Base-by-base conservation (phyloP, 2,797 vertebrate genomes). In the Polyboroides typus region DNA sequence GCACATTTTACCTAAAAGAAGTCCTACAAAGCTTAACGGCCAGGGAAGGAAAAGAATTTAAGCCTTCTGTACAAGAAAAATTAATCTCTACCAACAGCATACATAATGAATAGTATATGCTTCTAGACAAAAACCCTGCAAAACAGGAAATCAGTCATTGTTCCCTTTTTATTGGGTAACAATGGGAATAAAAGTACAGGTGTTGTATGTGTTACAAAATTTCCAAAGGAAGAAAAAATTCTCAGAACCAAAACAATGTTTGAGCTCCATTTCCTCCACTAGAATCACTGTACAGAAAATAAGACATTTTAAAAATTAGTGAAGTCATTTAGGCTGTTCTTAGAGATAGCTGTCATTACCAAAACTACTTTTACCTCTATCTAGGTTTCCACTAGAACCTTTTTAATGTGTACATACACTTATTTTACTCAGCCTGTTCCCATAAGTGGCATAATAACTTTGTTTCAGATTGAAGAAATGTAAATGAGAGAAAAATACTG, bases 131-230 rank as follows among this genome's bases (percentile, higher is more conserved):
- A 80, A 26, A 20, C 5, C 12, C 17, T 29, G 42, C 33, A n/a
- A 50, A 18, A 5, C 23, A 22, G 53, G 47, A 88, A 58, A 63
- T 34, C 14, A 25, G 47, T 36, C 44, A 42, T 66, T 0, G 3
- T 18, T 64, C 31, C 82, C 31, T 75, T 72, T n/a, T 42, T 34
- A 2, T 10, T 31, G 56, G 22, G 23, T 60, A 75, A 44, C 11
- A 36, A 9, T 16, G 7, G 40, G 52, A 50, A 31, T 16, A 48
- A 55, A 70, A 81, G 36, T 7, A 11, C 47, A 11, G 7, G 34
- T 33, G 25, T 25, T 75, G 1, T 0, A 5, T 0, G 10, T 2
- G 22, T 36, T 55, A 66, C 19, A 67, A 44, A 56, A 27, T 45
- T 73, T 62, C 34, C 40, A 12, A 7, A 59, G 47, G 17, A 63